phyloP scores from a whole-genome alignment of 2,113 vertebrate genomes.

The Gallinago undulata region DNA sequence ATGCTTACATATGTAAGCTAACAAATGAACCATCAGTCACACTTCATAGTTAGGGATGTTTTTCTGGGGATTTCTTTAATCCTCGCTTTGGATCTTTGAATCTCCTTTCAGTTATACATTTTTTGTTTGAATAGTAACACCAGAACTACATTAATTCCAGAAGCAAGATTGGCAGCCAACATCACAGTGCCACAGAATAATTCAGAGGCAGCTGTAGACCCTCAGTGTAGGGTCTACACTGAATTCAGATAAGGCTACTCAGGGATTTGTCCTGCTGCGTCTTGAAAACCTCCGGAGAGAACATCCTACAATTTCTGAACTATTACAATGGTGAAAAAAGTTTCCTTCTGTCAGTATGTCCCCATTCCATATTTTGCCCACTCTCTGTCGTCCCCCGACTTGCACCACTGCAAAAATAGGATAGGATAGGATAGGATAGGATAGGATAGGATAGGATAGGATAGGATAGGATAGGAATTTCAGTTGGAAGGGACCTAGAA shows the following conservation, averaged over 20 bases:
- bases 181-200: background rate
- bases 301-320: background rate
- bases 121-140: background rate
- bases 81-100: background rate
- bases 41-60: background rate
- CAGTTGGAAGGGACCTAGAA: background rate
- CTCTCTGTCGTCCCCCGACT: fast-evolving
- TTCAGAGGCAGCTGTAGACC: background rate
- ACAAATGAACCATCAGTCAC: background rate
- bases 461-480: background rate
- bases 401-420: background rate
- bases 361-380: background rate
- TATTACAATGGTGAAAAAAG: background rate
- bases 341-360: background rate
- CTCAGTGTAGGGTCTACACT: background rate
- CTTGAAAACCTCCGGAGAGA: background rate
- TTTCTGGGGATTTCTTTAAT: background rate
- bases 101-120: background rate
- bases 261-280: background rate
- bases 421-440: background rate
- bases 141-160: background rate
- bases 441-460: background rate
- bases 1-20: background rate
- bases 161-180: background rate
- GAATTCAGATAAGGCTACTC: background rate